Evolutionary conservation across 2,797 vertebrate species (phyloP), one percentile per base, ranked within the genome.

Genomic region (Gambusia yucatana): DNA sequence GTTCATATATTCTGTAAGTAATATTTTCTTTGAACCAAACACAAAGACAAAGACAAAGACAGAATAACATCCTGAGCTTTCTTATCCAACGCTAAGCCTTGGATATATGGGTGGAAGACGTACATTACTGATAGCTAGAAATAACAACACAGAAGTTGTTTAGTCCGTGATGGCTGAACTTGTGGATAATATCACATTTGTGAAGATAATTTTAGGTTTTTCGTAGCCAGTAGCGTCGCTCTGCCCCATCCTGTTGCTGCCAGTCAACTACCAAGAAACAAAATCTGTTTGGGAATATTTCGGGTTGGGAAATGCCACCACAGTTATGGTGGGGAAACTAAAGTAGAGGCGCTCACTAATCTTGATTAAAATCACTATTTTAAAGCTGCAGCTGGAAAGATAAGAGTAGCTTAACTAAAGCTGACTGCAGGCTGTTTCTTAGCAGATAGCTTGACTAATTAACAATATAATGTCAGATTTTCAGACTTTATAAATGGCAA

Each of bases 161-260:
- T 59, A 30, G n/a, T 59, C n/a, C 11, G n/a, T 13, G n/a, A 59
- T 5, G 57, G 1, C n/a, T 30, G 13, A 59, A 16, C 28, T 59
- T 28, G 57, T 30, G 28, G 28, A n/a, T 57, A 28, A 57, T 57
- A 11, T 28, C 25, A 28, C 9, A n/a, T n/a, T 57, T 57, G n/a
- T 4, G 10, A 11, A 59, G 57, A 59, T 14, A 16, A 48, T 48
- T 48, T 48, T 48, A 48, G 17, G 57, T 59, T 59, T 59, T 9
- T 52, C 0, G 28, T 28, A 33, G 16, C 57, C 57, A 33, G 13
- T 61, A 33, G 28, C 6, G 14, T 33, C 6, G 59, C 30, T 61
- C 59, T 61, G 57, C 57, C 57, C 57, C 57, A 16, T 33, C 57
- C 57, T 17, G 59, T 61, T 61, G 59, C 59, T 61, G 59, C 59